Base-by-base conservation (phyloP, 2,888 invertebrate species). In the Mylabris sibirica region DNA sequence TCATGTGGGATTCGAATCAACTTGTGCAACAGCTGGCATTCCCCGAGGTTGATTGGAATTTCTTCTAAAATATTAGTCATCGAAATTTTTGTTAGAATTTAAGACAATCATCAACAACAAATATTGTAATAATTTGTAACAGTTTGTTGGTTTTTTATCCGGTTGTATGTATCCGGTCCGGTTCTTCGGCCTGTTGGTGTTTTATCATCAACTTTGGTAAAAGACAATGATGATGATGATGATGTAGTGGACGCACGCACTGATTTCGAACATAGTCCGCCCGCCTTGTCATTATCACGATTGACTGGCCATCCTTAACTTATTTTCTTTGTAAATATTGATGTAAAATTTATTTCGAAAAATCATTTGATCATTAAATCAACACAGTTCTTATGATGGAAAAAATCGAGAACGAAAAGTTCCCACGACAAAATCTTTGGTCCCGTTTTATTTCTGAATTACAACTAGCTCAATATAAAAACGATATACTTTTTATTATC, bases 281-380 rank as follows among this genome's bases (percentile, higher is more conserved):
- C n/a, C 72, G 61, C 69, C 73, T 73, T 66, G 69, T 73, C 60
- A 73, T 73, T 73, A 73, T 67, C 68, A 73, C 73, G 73, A 71
- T 73, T 73, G 70, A 66, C 65, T 71, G 68, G 65, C 68, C 73
- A 70, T 71, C 71, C 71, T 65, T 71, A 69, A 69, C 72, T 70
- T 63, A 20, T 60, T 41, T 24, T 65, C 60, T 62, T 17, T 65
- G 68, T 68, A 61, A 68, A 68, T 65, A 62, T 44, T 44, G n/a
- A n/a, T n/a, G n/a, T 17, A n/a, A 8, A 6, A n/a, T 44, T 44
- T 17, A 38, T 38, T 38, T 4, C 0, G 3, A 38, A 34, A 34
- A 12, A 38, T 17, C 17, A 17, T 12, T 5, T 12, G 4, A 41
- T 41, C 14, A 44, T 44, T 44, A 44, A 44, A 44, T 49, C 49